Base-by-base conservation (phyloP, 2,113 vertebrate species). In the Martes martes region DNA sequence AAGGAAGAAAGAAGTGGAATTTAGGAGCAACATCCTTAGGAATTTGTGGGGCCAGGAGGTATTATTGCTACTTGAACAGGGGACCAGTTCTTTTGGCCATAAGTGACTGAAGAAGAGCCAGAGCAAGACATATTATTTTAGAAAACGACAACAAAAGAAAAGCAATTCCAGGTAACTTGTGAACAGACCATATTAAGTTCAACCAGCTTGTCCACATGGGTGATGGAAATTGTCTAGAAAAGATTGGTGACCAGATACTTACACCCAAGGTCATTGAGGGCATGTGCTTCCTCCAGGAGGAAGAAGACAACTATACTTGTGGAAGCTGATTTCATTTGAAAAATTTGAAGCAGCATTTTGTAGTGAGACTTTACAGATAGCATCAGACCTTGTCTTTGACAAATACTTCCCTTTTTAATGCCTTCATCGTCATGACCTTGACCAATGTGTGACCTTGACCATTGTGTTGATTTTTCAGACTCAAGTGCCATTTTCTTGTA, bases 31-130 rank as follows among this genome's bases (percentile, higher is more conserved):
- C 88, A 97, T 98, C 97, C 92, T 97, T 96, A 97, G 97, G 97
- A 98, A 93, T 98, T 96, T 97, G 33, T 96, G 90, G 97, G 92
- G 69, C 92, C 52, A 45, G 92, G 91, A 96, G 47, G 79, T 90
- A 59, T 92, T 95, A 83, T 33, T 99, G 98, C 98, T 98, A 97
- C 98, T 98, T 98, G 97, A 98, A 96, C 89, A 98, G 96, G 98
- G 99, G 98, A 99, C 98, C 98, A 99, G 98, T 97, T 97, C 98
- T 97, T 1, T 0, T 85, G 96, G 97, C 98, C 97, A 42, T 96
- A 91, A 97, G 97, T 98, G 97, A 96, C 36, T 96, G 94, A 96
- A 98, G 96, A 98, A 98, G 78, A 95, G 98, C 97, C 96, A 94
- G 98, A 98, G 97, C 94, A 96, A 98, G 97, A 55, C 7, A 83